Percentiles rank a stretch among this genome's conserved stretches.
Conservation (phyloP, 2,888 invertebrate species). For the Drosophila austrosaltans region DNA sequence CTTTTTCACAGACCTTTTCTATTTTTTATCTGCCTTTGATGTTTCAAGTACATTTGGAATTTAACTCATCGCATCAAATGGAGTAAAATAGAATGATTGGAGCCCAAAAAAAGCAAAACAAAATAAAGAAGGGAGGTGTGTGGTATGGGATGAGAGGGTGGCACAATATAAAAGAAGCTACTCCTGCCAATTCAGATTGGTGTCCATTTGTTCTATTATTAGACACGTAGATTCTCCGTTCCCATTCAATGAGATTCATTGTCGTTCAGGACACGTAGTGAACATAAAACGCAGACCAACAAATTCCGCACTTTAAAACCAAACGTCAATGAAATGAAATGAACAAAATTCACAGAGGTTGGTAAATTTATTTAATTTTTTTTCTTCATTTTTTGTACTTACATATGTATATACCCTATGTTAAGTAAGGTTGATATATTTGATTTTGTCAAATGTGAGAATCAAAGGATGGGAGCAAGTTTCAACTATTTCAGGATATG, state of each 20-base stretch:
- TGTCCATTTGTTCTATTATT: constrained; percentile 43
- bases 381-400: not conserved
- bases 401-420: not conserved
- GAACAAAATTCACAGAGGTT: constrained; percentile 1
- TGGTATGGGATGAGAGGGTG: not conserved
- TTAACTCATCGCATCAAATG: constrained; percentile 70
- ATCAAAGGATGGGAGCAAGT: too few relatives aligned
- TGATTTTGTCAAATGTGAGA: too few relatives aligned
- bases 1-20: not conserved
- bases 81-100: constrained; percentile 56
- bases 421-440: not conserved
- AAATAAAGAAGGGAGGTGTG: too few relatives aligned
- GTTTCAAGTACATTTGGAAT: constrained; percentile 72
- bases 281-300: constrained; percentile 67
- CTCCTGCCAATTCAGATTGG: constrained; percentile 14
- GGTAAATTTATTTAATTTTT: not conserved
- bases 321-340: constrained; percentile 32
- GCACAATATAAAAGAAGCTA: constrained; percentile 13
- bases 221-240: constrained; percentile 11
- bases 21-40: constrained; percentile 60
- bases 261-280: constrained; percentile 62
- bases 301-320: constrained; percentile 55
- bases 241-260: constrained; percentile 35
- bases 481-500: too few relatives aligned
- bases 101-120: not conserved